Conservation (phyloP, 2,888 invertebrate species). For the Drosophila mercatorum region DNA sequence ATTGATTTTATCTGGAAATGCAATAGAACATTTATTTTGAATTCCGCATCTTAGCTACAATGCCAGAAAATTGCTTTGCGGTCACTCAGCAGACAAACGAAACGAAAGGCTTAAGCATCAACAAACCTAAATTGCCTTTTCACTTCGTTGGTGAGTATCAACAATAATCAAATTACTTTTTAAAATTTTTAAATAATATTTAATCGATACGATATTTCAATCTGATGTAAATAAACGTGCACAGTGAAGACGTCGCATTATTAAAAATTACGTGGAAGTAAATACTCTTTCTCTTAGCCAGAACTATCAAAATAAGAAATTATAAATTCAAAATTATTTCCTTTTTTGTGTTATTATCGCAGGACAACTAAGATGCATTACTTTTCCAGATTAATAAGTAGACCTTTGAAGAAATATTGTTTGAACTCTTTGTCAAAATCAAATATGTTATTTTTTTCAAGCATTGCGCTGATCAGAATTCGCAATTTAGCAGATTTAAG, state of each 20-base stretch:
- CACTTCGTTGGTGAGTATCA: too few relatives aligned
- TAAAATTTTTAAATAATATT: too few relatives aligned
- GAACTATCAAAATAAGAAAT: not conserved
- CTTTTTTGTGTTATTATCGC: not conserved
- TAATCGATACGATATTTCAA: too few relatives aligned
- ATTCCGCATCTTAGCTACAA: too few relatives aligned
- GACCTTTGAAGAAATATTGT: conserved; percentile 1
- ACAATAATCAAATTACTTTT: too few relatives aligned
- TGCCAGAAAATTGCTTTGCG: too few relatives aligned
- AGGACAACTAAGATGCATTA: conserved; percentile 18
- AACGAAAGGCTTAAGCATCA: too few relatives aligned
- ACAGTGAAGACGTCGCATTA: conserved; percentile 1
- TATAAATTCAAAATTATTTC: not conserved
- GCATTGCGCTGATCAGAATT: not conserved
- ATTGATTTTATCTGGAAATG: too few relatives aligned
- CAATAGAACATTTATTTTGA: too few relatives aligned
- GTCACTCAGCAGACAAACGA: too few relatives aligned
- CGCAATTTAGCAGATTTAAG: not conserved
- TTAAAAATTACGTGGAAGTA: too few relatives aligned
- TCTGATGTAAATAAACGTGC: not conserved
- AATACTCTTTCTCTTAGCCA: not conserved
- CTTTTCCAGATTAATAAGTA: conserved; percentile 12
- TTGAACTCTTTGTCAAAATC: not conserved
- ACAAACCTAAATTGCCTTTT: too few relatives aligned
- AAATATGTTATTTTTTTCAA: not conserved